Evolutionary conservation across 2,113 vertebrate species (phyloP).

Genomic region (Oncorhynchus clarkii): DNA sequence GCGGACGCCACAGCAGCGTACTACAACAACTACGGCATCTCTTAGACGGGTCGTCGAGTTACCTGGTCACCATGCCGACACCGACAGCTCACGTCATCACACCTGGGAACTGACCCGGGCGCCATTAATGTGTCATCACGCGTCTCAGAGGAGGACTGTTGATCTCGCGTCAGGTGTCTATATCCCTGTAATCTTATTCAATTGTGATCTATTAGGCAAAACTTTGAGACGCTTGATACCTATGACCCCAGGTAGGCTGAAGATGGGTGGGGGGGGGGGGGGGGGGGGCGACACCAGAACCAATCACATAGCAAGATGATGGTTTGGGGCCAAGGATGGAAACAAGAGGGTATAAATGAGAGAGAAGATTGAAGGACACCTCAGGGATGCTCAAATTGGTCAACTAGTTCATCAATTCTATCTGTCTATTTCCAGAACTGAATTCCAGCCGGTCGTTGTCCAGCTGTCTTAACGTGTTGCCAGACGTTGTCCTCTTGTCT

Average conservation of each 20-base stretch:
- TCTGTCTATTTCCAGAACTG: conserved; percentile 52
- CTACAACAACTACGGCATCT: conserved; percentile 96
- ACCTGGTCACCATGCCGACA: not conserved
- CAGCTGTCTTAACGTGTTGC: conserved; percentile 49
- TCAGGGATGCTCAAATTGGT: conserved; percentile 73
- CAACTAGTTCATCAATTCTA: conserved; percentile 56
- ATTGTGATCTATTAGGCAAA: too few relatives aligned
- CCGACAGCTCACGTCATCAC: not conserved
- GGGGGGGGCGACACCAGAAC: conserved; percentile 28
- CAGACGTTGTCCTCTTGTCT: conserved; percentile 69
- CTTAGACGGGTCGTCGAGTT: conserved; percentile 67
- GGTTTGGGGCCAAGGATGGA: conserved; percentile 48
- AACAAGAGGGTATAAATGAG: conserved; percentile 38
- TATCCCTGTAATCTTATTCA: too few relatives aligned
- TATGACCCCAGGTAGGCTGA: not conserved
- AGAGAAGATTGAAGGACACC: conserved; percentile 64
- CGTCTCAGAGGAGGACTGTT: too few relatives aligned
- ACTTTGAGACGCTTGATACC: too few relatives aligned
- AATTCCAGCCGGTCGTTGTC: conserved; percentile 44
- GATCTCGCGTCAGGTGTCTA: too few relatives aligned
- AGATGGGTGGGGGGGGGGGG: not conserved
- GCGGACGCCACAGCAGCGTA: conserved; percentile 95
- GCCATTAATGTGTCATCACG: conserved; percentile 19
- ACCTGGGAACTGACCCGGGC: conserved; percentile 23
- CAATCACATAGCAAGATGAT: conserved; percentile 60